Evolutionary conservation across 1,140 invertebrate species (phyloP).

Genomic region (Drosophila tsacasi): DNA sequence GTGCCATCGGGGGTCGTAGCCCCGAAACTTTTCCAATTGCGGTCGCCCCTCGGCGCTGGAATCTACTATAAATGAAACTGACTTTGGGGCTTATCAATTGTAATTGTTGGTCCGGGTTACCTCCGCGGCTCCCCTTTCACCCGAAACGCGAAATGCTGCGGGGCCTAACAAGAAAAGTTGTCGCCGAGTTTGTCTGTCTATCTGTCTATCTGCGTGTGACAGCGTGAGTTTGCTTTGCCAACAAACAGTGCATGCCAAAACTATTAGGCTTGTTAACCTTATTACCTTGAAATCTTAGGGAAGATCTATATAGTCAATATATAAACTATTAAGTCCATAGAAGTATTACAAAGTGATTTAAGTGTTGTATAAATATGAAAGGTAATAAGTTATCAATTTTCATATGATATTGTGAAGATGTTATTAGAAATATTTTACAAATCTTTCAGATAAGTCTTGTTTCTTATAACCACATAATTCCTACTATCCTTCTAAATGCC

Average conservation of each 20-base stretch:
- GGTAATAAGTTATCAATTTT: no score
- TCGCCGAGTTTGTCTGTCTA: conserved; percentile 47
- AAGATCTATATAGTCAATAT: not conserved
- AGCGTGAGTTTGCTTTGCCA: conserved; percentile 12
- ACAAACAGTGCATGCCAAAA: conserved; percentile 29
- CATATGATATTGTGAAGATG: not conserved
- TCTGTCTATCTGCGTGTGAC: conserved; percentile 29
- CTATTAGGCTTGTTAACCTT: not conserved
- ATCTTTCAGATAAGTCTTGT: not conserved
- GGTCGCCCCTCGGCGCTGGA: conserved; percentile 32
- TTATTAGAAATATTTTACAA: not conserved
- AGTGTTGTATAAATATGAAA: not conserved
- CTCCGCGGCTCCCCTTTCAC: conserved; percentile 13
- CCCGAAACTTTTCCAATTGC: conserved; percentile 74
- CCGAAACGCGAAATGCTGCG: conserved; percentile 68
- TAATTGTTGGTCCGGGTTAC: conserved; percentile 63
- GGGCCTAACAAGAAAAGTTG: conserved; percentile 70
- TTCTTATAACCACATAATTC: not conserved
- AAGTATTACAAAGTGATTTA: not conserved
- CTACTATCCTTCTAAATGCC: not conserved
- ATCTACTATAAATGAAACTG: conserved; percentile 69
- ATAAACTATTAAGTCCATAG: not conserved
- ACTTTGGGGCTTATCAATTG: conserved; percentile 82
- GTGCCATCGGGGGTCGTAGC: conserved; percentile 11
- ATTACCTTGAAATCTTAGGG: not conserved